These are phyloP conservation scores for Crocuta crocuta DNA, from an alignment of 2,113 vertebrate genomes.

Conservation along the genomic window DNA sequence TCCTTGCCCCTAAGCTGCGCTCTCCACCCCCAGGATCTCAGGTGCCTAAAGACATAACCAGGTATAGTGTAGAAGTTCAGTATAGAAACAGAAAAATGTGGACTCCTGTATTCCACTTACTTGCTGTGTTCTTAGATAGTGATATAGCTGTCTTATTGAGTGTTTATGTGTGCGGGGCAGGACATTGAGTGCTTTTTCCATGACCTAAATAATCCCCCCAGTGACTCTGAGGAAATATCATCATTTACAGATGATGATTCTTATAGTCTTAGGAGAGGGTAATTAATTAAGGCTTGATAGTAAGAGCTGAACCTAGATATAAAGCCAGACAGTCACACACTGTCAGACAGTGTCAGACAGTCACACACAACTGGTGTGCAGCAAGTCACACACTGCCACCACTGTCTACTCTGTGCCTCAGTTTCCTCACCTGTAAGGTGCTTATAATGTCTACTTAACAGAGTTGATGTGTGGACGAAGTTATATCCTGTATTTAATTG, in stretches of 20 bases:
- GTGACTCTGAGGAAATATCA: neutral
- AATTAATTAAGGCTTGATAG: neutral
- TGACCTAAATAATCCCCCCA: neutral
- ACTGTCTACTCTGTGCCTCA: neutral
- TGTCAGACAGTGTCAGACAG: neutral
- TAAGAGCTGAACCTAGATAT: neutral
- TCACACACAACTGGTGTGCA: neutral
- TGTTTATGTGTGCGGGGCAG: neutral
- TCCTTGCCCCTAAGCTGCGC: neutral
- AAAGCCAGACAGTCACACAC: neutral
- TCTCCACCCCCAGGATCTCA: neutral
- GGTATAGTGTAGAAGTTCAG: neutral
- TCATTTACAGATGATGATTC: neutral
- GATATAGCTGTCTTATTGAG: neutral
- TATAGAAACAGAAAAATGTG: constrained; percentile 20
- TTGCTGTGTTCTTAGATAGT: neutral
- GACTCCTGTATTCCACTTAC: neutral
- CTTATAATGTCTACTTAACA: constrained; percentile 2
- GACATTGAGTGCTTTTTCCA: neutral
- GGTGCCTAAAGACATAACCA: neutral
- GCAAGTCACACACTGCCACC: neutral
- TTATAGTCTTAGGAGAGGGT: neutral
- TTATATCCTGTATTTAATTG: neutral
- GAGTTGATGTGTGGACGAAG: neutral
- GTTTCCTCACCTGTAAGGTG: neutral